Evolutionary conservation across 2,888 invertebrate genomes (phyloP), one percentile per base, ranked within the genome.

Genomic region (Hipparchia semele): DNA sequence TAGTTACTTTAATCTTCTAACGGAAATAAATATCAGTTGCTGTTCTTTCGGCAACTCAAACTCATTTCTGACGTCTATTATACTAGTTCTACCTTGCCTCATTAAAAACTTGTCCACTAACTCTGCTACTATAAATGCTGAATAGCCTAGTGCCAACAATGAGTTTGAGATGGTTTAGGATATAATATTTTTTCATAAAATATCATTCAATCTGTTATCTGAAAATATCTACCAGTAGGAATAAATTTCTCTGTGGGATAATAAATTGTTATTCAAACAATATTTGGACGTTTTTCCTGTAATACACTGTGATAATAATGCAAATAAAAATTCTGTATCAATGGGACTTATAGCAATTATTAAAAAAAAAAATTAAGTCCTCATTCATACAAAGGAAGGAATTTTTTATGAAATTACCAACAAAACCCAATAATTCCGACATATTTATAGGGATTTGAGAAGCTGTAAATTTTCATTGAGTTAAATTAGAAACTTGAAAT

Each of bases 131-230:
- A 46, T 62, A 13, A 62, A 45, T 8, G 7, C 13, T 62, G 62
- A 49, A 62, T 62, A 13, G 49, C 62, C 60, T 6, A 12, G 13
- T 13, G 9, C 33, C 9, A 62, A 62, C 49, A 62, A 62, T 62
- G 49, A 49, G 46, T 46, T 46, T 62, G 45, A 2, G 62, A 9
- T 62, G n/a, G 49, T 62, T 62, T 13, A 62, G 62, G 49, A 23
- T 62, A 8, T 49, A 9, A 8, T 49, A 9, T 62, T 46, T 49
- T 23, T 62, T 62, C 49, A 49, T 62, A 62, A 62, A 49, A 13
- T 23, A 2, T 62, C 62, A 49, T 62, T 49, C 23, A 49, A 46
- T 49, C 23, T 23, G 23, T 23, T 23, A 23, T 23, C 13, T 49
- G 49, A 9, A 62, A 62, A 46, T 62, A 45, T 3, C 4, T 45